These are phyloP conservation scores for Dasypolia templi DNA, from an alignment of 2,888 invertebrate genomes.

Conservation along the genomic window DNA sequence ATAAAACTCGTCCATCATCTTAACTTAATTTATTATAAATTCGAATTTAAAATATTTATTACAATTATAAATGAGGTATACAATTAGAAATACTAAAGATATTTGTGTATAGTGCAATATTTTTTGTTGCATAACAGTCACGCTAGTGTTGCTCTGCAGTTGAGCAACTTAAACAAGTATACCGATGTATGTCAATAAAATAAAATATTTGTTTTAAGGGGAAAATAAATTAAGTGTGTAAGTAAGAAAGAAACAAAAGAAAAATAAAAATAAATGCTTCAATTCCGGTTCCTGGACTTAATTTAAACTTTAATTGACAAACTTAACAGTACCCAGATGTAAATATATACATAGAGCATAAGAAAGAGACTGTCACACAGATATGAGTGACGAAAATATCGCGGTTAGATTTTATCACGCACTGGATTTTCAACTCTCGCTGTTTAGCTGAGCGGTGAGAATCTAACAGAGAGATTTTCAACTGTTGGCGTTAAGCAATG, in stretches of 20 bases:
- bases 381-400: neutral
- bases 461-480: too few relatives aligned
- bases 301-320: neutral
- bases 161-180: neutral
- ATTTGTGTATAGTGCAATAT: slow-evolving; percentile 6
- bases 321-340: too few relatives aligned
- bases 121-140: slow-evolving; percentile 2
- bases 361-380: neutral
- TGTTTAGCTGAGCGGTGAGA: too few relatives aligned
- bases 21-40: slow-evolving; percentile 32
- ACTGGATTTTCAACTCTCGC: too few relatives aligned
- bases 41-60: slow-evolving; percentile 26
- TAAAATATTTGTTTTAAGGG: neutral
- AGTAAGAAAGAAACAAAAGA: neutral
- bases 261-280: neutral
- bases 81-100: slow-evolving; percentile 29
- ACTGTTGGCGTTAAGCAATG: too few relatives aligned
- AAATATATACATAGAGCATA: neutral
- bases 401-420: too few relatives aligned
- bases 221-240: neutral
- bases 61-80: slow-evolving; percentile 37
- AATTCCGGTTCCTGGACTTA: neutral
- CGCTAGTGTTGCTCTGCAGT: neutral
- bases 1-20: slow-evolving; percentile 5
- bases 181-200: neutral